Conservation (phyloP, 2,888 invertebrate species). For the Aquatica leii region DNA sequence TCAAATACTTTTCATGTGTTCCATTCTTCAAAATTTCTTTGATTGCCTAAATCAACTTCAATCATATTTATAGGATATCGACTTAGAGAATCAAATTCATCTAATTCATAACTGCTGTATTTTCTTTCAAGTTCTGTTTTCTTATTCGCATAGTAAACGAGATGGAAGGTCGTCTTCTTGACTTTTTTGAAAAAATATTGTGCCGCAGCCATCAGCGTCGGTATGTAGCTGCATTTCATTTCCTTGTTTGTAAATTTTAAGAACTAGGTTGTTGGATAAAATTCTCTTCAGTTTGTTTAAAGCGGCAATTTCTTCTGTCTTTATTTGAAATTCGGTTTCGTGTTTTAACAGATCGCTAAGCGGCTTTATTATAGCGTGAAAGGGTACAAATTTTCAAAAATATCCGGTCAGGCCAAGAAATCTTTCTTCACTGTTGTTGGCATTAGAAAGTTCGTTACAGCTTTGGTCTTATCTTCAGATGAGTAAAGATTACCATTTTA, state of each 20-base stretch:
- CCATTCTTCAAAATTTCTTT: no score
- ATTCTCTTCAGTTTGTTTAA: conserved; percentile 35
- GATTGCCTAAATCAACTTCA: no score
- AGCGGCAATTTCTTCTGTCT: conserved; percentile 23
- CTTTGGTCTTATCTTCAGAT: no score
- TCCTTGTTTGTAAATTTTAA: conserved; percentile 35
- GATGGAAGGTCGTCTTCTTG: conserved; percentile 46
- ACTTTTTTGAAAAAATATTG: conserved; percentile 44
- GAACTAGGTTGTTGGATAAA: conserved; percentile 34
- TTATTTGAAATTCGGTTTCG: conserved; percentile 36
- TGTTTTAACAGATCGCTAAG: conserved; percentile 47
- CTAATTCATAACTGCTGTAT: no score
- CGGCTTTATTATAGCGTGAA: conserved; percentile 48
- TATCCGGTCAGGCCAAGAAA: conserved; percentile 52
- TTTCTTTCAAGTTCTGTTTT: conserved; percentile 42
- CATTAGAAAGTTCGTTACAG: conserved; percentile 46
- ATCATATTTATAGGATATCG: no score
- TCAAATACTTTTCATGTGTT: no score
- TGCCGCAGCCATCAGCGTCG: conserved; percentile 49
- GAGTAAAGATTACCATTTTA: no score
- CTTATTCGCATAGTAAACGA: no score
- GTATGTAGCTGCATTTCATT: conserved; percentile 43
- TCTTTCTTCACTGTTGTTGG: conserved; percentile 44
- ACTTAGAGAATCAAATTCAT: no score
- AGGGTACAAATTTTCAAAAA: conserved; percentile 52